Base-by-base conservation (phyloP, 2,888 invertebrate species). In the Lasioglossum lativentre region DNA sequence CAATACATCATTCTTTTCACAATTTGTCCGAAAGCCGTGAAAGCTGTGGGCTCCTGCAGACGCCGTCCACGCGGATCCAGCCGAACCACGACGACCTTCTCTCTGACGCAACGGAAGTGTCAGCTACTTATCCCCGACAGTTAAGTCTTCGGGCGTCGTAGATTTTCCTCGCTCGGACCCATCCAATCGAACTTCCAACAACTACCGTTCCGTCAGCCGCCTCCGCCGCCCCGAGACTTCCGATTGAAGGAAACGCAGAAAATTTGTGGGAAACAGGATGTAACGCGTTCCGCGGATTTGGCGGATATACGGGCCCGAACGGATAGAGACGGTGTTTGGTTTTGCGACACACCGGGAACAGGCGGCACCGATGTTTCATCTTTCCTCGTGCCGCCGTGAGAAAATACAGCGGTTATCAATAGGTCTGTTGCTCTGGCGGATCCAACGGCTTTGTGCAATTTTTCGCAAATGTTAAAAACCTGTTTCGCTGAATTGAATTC, bases 1-100 rank as follows among this genome's bases (percentile, higher is more conserved):
- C 93, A 89, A 94, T 94, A 91, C 92, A 92, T 94, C 94, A 94
- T 94, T 93, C 94, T 92, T 91, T 92, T 93, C 92, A 92, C 92
- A 93, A 94, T 93, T 93, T 93, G 92, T 91, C 90, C 89, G 89
- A 93, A 91, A 92, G 88, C 92, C 93, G 91, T 93, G 91, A 93
- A 93, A 94, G 90, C 92, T 91, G 92, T 80, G 89, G 90, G 89
- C 90, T 89, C 86, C 56, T 34, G 63, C 72, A 77, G 40, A 85
- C 78, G 70, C 75, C 80, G 82, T 86, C 77, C 77, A 38, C 59
- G 63, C 30, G 23, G 23, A 75, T 56, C 82, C 47, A 38, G 38
- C 66, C 27, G 42, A 34, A 56, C 56, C 10, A 56, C n/a, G 4
- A n/a, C n/a, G n/a, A n/a, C n/a, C n/a, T n/a, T 12, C 56, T 56